These are phyloP conservation scores for Amphiprion ocellaris DNA, from an alignment of 2,113 vertebrate species.

Conservation along the genomic window DNA sequence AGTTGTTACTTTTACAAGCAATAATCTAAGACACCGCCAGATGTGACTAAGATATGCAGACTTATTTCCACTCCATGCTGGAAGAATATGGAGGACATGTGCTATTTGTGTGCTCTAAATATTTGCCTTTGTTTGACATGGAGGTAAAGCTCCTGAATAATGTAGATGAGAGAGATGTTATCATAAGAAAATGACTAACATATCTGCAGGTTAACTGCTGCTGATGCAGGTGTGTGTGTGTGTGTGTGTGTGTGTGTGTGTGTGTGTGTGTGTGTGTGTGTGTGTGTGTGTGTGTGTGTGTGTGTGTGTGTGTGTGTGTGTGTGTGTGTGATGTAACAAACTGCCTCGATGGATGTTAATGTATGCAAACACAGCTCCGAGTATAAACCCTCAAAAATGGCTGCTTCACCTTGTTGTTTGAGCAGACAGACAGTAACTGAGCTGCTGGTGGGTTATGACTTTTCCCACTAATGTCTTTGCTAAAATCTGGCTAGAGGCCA, in stretches of 20 bases:
- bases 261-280: neutral
- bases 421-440: slow-evolving; percentile 55
- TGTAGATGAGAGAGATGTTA: slow-evolving; percentile 51
- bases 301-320: neutral
- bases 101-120: slow-evolving; percentile 52
- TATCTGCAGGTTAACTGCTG: slow-evolving; percentile 50
- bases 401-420: slow-evolving; percentile 46
- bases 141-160: slow-evolving; percentile 51
- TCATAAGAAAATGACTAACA: slow-evolving; percentile 49
- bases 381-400: slow-evolving; percentile 51
- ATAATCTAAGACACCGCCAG: neutral
- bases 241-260: slow-evolving; percentile 21
- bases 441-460: slow-evolving; percentile 68
- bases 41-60: neutral
- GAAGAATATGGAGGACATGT: slow-evolving; percentile 20
- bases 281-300: no score
- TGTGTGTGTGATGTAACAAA: slow-evolving; percentile 38
- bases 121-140: slow-evolving; percentile 65
- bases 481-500: slow-evolving; percentile 71
- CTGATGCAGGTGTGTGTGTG: slow-evolving; percentile 26
- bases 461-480: slow-evolving; percentile 76
- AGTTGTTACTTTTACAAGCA: neutral
- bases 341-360: slow-evolving; percentile 34
- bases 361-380: slow-evolving; percentile 44
- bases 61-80: slow-evolving; percentile 30